Evolutionary conservation across 1,140 invertebrate genomes (phyloP), one percentile per base, ranked within the genome.

Genomic region (Drosophila insularis): DNA sequence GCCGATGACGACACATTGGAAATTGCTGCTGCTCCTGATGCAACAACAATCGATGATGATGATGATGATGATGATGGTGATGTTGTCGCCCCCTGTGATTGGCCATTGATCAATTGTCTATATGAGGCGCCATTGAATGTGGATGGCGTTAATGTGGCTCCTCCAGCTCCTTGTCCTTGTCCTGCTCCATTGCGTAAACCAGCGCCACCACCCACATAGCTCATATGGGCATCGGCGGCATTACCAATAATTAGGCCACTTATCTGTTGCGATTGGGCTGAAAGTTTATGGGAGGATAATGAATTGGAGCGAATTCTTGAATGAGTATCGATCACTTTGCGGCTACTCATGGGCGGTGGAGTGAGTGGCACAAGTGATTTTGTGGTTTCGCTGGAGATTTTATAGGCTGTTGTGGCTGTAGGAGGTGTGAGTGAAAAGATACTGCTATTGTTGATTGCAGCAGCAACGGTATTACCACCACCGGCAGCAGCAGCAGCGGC

Each of bases 201-300:
- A 17, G 31, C 23, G 5, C 67, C 54, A 46, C 37, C n/a, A 27
- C 69, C 55, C 35, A 67, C 56, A 11, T 60, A 71, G 53, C 63
- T 58, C 58, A 73, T 66, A 21, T 71, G 65, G 13, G 64, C 35
- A 58, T 76, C 43, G 17, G 19, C 2, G 17, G 43, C 17, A 3
- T 8, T 19, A 50, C 43, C 74, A 21, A 56, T 77, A 23, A 74
- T 53, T 5, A 55, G 21, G 23, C 58, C 53, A 50, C 19, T 50
- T 1, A 50, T 50, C 17, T 50, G 43, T 11, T 66, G 74, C 2
- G 61, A 43, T 63, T 68, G 68, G 1, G 81, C 90, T 91, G 90
- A 64, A 90, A 91, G 35, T 89, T 91, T 89, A 91, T 90, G 71
- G 71, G 90, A 89, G 58, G 85, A 81, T 58, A 91, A 63, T 91